A percentile compares a stretch with the other conserved stretches of the same genome.
Conservation (phyloP, 2,888 invertebrate species). For the Mythimna pallens region DNA sequence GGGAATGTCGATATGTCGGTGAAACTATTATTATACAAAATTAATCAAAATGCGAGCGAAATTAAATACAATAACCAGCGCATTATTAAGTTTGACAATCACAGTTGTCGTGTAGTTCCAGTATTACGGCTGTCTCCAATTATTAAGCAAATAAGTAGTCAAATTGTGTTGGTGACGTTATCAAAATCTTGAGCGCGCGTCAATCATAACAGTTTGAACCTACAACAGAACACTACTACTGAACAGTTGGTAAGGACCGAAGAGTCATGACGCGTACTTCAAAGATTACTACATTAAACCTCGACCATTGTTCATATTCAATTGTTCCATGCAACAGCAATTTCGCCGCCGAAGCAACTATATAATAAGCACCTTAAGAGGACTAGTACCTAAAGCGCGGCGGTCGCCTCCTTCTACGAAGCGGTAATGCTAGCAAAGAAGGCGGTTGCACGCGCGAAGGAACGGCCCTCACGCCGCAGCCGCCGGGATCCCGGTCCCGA, state of each 20-base stretch:
- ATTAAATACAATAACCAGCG: neutral
- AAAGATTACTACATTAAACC: constrained; percentile 2
- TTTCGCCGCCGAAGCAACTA: constrained; percentile 1
- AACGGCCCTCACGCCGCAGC: too few relatives aligned
- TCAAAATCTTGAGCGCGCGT: neutral
- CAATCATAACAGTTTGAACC: constrained; percentile 6
- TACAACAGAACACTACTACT: too few relatives aligned
- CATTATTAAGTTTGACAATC: constrained; percentile 15
- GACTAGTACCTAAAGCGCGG: too few relatives aligned
- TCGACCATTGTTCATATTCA: neutral
- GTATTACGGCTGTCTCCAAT: neutral
- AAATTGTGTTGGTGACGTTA: constrained; percentile 2
- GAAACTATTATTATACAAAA: neutral
- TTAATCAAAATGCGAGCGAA: neutral
- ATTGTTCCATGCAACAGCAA: constrained; percentile 28
- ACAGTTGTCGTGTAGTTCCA: neutral
- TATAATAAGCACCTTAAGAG: constrained; percentile 28
- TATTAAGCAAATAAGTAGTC: neutral
- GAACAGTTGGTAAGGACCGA: neutral
- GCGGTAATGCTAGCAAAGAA: too few relatives aligned
- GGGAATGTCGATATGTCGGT: neutral
- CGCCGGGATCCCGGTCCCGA: too few relatives aligned
- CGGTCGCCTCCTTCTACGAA: too few relatives aligned
- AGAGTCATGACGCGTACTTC: neutral
- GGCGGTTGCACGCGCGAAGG: too few relatives aligned